Evolutionary conservation across 2,113 vertebrate genomes (phyloP).

Genomic region (Psettodes erumei): DNA sequence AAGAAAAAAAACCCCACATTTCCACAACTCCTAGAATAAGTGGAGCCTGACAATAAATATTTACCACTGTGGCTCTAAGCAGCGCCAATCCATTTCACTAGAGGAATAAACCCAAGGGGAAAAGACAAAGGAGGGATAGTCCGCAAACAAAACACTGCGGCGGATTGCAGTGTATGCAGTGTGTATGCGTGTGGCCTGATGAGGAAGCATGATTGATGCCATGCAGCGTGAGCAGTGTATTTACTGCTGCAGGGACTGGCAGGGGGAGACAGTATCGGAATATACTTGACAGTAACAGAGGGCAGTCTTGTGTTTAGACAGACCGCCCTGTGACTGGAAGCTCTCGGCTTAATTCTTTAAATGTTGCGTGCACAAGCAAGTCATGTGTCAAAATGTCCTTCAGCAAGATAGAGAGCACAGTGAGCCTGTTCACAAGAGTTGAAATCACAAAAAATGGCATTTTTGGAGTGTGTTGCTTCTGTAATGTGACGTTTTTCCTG

Average conservation of each 20-base stretch:
- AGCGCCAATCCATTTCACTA: constrained; percentile 49
- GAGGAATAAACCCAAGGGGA: constrained; percentile 48
- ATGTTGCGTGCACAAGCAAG: not conserved
- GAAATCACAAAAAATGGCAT: not conserved
- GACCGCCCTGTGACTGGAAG: constrained; percentile 12
- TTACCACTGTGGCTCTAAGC: constrained; percentile 29
- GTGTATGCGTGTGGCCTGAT: constrained; percentile 21
- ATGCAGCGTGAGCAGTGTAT: constrained; percentile 15
- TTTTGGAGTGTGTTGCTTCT: not conserved
- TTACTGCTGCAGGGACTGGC: constrained; percentile 26
- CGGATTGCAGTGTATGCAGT: constrained; percentile 48
- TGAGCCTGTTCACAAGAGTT: not conserved
- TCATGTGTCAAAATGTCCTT: constrained; percentile 34
- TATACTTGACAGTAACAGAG: constrained; percentile 30
- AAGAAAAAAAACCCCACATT: constrained; percentile 7
- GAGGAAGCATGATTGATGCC: constrained; percentile 49
- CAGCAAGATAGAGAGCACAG: not conserved
- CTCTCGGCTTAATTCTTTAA: not conserved
- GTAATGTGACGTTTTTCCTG: not conserved
- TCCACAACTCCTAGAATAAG: constrained; percentile 23
- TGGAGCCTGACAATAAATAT: constrained; percentile 52
- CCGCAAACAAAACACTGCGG: constrained; percentile 27
- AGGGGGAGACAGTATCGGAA: constrained; percentile 9
- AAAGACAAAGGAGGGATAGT: constrained; percentile 40
- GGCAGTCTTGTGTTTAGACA: constrained; percentile 23